Evolutionary conservation across 1,140 invertebrate genomes (phyloP).

Genomic region (Brachionus asplanchnoidis): DNA sequence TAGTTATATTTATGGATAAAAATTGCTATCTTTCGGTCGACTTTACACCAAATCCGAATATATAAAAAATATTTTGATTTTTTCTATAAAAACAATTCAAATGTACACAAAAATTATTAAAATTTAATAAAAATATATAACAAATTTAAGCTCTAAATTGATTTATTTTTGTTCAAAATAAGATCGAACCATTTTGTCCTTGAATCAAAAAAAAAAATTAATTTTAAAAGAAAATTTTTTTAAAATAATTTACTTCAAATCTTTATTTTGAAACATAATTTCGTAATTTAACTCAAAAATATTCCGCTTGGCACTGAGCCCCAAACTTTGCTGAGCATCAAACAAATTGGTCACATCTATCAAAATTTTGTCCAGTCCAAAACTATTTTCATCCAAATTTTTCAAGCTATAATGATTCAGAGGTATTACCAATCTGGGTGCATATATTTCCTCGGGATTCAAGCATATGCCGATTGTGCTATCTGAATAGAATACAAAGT

Average conservation of each 20-base stretch:
- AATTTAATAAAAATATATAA: background rate
- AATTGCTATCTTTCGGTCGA: background rate
- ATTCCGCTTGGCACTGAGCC: background rate
- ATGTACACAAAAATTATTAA: background rate
- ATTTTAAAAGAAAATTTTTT: background rate
- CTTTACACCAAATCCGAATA: background rate
- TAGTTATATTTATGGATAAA: background rate
- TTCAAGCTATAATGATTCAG: background rate
- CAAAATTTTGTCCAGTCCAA: background rate
- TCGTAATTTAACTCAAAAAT: background rate
- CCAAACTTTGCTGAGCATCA: background rate
- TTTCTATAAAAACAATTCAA: background rate
- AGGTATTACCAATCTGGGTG: background rate
- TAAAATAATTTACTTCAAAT: background rate
- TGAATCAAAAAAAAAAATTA: background rate
- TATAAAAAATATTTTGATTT: background rate
- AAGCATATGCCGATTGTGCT: background rate
- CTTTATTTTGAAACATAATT: background rate
- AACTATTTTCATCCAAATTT: background rate
- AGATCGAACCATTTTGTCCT: background rate
- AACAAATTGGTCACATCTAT: background rate
- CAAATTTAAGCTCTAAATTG: background rate
- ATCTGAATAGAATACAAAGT: slow-evolving; percentile 3
- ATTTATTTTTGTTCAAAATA: background rate
- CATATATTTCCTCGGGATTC: background rate